Evolutionary conservation across 1,140 invertebrate species (phyloP).

Genomic region (Bombus confusus): DNA sequence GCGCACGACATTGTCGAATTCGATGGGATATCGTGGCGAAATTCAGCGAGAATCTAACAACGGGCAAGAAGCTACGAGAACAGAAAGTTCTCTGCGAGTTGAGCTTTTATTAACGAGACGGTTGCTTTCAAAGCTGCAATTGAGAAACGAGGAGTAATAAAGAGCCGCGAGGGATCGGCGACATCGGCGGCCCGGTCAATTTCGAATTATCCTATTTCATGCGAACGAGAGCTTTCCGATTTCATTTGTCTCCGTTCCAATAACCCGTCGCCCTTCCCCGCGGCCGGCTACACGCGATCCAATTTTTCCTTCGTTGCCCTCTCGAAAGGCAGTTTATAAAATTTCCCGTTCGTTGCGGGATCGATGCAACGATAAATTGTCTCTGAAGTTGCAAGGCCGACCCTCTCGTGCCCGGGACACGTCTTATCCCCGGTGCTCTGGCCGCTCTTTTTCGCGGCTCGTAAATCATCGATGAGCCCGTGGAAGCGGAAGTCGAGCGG

Average conservation of each 20-base stretch:
- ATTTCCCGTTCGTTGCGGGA: slow-evolving; percentile 45
- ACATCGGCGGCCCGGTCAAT: slow-evolving; percentile 12
- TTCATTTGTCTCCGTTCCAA: slow-evolving; percentile 57
- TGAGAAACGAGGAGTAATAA: slow-evolving; percentile 28
- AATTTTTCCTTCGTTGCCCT: slow-evolving; percentile 36
- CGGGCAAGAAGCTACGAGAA: background rate
- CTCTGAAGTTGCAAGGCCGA: background rate
- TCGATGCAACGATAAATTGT: slow-evolving; percentile 60
- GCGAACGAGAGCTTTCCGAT: slow-evolving; percentile 44
- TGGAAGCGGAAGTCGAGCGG: slow-evolving; percentile 57
- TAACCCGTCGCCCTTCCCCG: slow-evolving; percentile 11
- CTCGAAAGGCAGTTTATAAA: slow-evolving; percentile 56
- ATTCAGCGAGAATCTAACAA: background rate
- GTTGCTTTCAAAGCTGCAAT: background rate
- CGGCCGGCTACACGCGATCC: background rate
- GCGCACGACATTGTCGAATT: background rate
- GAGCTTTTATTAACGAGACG: slow-evolving; percentile 14
- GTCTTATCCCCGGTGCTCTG: background rate
- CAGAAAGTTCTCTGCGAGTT: background rate
- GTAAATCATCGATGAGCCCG: slow-evolving; percentile 72
- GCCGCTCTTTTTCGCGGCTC: slow-evolving; percentile 32
- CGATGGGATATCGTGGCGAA: background rate
- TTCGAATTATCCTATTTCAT: slow-evolving; percentile 59
- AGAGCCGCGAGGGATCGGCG: background rate
- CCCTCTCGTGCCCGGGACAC: background rate